Conservation (phyloP, 2,113 vertebrate species). For the Calypte anna region DNA sequence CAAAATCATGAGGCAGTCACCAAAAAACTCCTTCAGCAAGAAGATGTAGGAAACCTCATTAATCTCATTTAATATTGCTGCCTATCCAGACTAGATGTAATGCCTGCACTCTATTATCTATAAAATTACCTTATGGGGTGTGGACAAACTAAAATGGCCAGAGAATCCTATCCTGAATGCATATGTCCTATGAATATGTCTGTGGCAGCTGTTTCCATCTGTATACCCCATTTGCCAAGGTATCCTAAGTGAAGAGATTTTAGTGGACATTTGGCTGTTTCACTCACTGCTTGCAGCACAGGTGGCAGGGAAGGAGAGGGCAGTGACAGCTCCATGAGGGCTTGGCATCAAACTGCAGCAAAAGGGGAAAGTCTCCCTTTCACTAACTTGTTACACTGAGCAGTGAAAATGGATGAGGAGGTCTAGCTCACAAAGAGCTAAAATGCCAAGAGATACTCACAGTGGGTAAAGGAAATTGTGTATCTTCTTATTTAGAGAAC, state of each 20-base stretch:
- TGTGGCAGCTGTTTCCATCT: background rate
- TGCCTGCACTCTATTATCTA: background rate
- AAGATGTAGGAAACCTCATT: background rate
- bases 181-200: background rate
- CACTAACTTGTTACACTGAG: background rate
- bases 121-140: background rate
- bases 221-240: background rate
- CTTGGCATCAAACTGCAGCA: background rate
- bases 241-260: background rate
- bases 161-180: background rate
- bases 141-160: background rate
- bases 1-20: background rate
- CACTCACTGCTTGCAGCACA: background rate
- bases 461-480: background rate
- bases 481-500: background rate
- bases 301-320: background rate
- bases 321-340: background rate
- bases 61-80: background rate
- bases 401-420: background rate
- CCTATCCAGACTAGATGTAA: background rate
- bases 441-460: background rate
- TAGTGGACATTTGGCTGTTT: background rate
- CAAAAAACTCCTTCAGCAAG: background rate
- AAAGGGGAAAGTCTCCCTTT: background rate
- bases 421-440: background rate